A percentile compares a stretch with the other conserved stretches of the same genome.
Evolutionary conservation across 1,140 invertebrate species (phyloP).

Genomic region (Pinna nobilis): DNA sequence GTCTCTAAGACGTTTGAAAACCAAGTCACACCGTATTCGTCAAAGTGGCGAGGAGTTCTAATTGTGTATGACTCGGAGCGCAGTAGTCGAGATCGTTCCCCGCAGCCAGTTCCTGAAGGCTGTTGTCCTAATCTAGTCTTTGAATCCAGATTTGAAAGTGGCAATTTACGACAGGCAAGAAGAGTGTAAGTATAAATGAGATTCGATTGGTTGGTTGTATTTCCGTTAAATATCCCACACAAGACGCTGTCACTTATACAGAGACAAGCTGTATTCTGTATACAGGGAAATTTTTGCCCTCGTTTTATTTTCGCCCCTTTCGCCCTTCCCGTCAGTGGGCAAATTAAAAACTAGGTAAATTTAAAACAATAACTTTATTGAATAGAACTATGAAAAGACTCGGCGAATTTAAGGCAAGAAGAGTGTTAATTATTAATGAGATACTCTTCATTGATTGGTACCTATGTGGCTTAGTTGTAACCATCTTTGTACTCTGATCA

Average conservation of each 20-base stretch:
- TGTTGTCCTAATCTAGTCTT: slow-evolving; percentile 71
- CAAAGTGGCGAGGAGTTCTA: slow-evolving; percentile 68
- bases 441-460: no score
- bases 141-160: slow-evolving; percentile 74
- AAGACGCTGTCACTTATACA: no score
- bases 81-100: slow-evolving; percentile 61
- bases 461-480: no score
- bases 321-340: background rate
- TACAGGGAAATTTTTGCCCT: background rate
- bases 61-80: slow-evolving; percentile 71
- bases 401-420: no score
- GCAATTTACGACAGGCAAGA: slow-evolving; percentile 71
- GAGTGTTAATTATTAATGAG: no score
- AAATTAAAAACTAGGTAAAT: background rate
- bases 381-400: no score
- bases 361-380: no score
- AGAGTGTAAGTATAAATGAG: slow-evolving; percentile 67
- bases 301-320: background rate
- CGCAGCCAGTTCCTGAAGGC: slow-evolving; percentile 58
- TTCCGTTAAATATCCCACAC: no score
- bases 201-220: background rate
- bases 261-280: no score
- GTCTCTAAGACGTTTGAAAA: slow-evolving; percentile 61
- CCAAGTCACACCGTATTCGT: slow-evolving; percentile 59
- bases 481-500: no score